Percentiles rank a stretch among this genome's conserved stretches.
Evolutionary conservation across 2,797 vertebrate genomes (phyloP).

Genomic region (Alcedo quadribrachys): DNA sequence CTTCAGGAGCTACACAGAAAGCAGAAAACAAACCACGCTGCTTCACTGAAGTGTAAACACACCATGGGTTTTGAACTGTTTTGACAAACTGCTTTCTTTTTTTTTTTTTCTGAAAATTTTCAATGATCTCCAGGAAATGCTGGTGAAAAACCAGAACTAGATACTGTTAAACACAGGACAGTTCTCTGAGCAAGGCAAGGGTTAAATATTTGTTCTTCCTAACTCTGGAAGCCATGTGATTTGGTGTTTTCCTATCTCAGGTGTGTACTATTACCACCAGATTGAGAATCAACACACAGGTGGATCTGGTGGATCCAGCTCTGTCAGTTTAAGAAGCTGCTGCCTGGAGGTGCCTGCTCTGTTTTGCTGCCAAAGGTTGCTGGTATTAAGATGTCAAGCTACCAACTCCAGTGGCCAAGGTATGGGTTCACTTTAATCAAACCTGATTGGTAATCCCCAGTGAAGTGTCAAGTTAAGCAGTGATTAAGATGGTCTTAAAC

Average conservation of each 20-base stretch:
- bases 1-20: neutral
- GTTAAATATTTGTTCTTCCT: neutral
- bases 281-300: neutral
- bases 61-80: neutral
- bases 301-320: neutral
- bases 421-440: slow-evolving; percentile 42
- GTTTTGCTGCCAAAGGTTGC: neutral
- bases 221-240: neutral
- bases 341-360: neutral
- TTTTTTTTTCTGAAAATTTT: neutral
- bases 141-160: neutral
- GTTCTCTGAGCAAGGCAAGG: neutral
- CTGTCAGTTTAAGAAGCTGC: neutral
- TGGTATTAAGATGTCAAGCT: slow-evolving; percentile 39
- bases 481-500: slow-evolving; percentile 46
- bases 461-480: slow-evolving; percentile 16
- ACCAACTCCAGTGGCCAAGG: neutral
- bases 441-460: slow-evolving; percentile 22
- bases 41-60: neutral
- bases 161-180: neutral
- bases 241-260: neutral
- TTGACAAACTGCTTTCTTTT: neutral
- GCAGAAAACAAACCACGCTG: neutral
- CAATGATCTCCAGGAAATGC: neutral
- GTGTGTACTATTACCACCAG: neutral